These are phyloP conservation scores for Cheirogaleus major DNA, from an alignment of 2,797 vertebrate species.

Conservation along the genomic window DNA sequence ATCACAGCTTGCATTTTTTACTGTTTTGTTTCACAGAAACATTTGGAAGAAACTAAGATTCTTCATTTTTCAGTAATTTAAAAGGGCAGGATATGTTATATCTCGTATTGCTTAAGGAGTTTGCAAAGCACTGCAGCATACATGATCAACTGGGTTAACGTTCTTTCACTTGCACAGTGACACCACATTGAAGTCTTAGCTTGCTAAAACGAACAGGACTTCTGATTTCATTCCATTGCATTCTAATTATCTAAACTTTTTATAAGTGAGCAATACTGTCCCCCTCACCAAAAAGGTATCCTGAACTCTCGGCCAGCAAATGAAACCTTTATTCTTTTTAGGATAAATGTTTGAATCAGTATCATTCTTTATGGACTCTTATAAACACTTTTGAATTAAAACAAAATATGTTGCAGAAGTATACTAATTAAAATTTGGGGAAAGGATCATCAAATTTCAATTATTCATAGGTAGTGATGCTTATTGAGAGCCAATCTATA, in stretches of 20 bases:
- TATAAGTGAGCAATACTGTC: background rate
- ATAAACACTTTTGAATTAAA: background rate
- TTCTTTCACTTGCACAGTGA: background rate
- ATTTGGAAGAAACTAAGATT: background rate
- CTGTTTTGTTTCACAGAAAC: background rate
- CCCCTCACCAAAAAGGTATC: background rate
- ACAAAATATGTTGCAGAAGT: background rate
- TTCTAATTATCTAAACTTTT: background rate
- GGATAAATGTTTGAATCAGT: background rate
- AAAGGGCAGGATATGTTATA: background rate
- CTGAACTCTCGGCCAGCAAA: background rate
- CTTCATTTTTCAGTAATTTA: background rate
- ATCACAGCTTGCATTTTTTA: constrained; percentile 17
- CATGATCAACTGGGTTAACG: background rate
- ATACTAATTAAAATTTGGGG: background rate
- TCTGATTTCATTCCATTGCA: background rate
- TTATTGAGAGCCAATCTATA: background rate
- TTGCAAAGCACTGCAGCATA: background rate
- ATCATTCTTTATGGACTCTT: background rate
- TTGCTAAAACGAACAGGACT: background rate
- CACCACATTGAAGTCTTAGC: background rate
- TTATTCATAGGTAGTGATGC: background rate
- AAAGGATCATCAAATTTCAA: background rate
- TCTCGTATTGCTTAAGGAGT: background rate
- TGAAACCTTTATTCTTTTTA: background rate